Conservation (phyloP, 2,888 invertebrate species). For the Aradus depressus region DNA sequence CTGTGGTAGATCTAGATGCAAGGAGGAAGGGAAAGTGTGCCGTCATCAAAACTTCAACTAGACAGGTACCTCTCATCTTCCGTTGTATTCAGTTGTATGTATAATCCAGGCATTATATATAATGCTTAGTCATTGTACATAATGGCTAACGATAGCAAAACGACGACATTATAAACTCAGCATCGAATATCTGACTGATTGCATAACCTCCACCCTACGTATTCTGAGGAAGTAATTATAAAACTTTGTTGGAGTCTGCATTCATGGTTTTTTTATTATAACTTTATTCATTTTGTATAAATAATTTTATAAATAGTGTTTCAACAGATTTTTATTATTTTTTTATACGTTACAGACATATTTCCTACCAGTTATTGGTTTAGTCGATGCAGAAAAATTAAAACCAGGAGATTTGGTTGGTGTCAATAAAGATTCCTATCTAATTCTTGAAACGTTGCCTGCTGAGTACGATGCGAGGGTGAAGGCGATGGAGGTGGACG, state of each 20-base stretch:
- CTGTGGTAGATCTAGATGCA: slow-evolving; percentile 95
- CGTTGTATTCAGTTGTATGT: not conserved
- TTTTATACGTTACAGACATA: slow-evolving; percentile 65
- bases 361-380: slow-evolving; percentile 94
- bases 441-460: slow-evolving; percentile 92
- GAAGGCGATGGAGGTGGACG: slow-evolving; percentile 99
- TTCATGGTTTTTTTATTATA: no score
- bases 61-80: slow-evolving; percentile 42
- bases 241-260: no score
- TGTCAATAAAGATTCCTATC: slow-evolving; percentile 93
- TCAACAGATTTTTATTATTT: no score
- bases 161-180: no score
- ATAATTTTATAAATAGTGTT: no score
- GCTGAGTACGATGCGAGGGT: slow-evolving; percentile 96
- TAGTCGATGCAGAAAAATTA: slow-evolving; percentile 94
- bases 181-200: no score
- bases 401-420: slow-evolving; percentile 95
- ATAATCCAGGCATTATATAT: not conserved
- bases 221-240: no score
- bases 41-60: slow-evolving; percentile 97
- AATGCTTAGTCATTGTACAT: not conserved
- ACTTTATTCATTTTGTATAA: no score
- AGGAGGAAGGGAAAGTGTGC: slow-evolving; percentile 99
- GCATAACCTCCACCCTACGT: no score
- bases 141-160: no score